phyloP scores from a whole-genome alignment of 1,140 invertebrate genomes.

The Pachypsylla venusta region DNA sequence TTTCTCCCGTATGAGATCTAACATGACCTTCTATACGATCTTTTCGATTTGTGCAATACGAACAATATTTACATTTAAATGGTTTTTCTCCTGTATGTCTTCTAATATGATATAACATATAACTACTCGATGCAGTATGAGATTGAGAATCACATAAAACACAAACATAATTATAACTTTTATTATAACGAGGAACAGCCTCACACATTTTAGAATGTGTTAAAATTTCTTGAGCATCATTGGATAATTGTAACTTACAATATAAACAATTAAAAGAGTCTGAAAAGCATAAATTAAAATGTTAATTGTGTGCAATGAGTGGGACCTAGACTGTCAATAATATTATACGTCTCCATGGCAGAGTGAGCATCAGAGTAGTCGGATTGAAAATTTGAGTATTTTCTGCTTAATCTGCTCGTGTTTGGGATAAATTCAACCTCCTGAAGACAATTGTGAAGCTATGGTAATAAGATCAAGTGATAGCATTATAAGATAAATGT shows the following conservation, averaged over 20 bases:
- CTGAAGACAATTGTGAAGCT: no score
- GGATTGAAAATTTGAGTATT: no score
- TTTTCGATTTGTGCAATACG: neutral
- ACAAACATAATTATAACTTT: neutral
- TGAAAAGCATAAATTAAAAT: no score
- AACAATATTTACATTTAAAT: neutral
- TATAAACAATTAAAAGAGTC: neutral
- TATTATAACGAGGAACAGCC: neutral
- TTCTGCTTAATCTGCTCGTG: no score
- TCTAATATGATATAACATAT: constrained; percentile 4
- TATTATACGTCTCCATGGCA: no score
- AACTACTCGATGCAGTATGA: neutral
- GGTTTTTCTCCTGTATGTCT: neutral
- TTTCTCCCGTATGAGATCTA: neutral
- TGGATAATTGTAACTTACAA: neutral
- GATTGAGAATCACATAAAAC: neutral
- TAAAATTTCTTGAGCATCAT: neutral
- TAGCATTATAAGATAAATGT: no score
- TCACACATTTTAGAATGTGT: neutral
- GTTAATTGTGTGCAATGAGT: no score
- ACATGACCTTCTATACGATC: neutral
- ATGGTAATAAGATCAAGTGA: no score
- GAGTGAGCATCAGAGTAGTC: no score
- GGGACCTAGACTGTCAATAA: no score
- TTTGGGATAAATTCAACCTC: no score